These are phyloP conservation scores for Chelon labrosus DNA, from an alignment of 2,797 vertebrate species.

Conservation along the genomic window DNA sequence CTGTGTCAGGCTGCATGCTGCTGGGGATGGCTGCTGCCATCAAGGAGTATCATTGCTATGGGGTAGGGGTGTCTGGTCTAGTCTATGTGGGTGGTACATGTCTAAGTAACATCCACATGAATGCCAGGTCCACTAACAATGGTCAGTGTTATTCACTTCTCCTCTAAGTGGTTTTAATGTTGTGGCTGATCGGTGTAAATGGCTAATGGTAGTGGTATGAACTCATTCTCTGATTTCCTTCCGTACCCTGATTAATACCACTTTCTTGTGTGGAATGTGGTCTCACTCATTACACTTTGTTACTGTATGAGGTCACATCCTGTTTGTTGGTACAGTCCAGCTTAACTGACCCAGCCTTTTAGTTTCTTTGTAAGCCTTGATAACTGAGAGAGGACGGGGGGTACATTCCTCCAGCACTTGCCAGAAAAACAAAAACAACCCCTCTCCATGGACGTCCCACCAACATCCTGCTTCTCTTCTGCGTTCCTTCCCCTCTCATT, in stretches of 20 bases:
- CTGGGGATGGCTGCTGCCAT: too few species aligned
- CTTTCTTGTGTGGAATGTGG: background rate
- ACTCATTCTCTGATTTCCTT: constrained; percentile 4
- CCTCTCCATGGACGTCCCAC: constrained; percentile 27
- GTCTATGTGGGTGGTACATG: too few species aligned
- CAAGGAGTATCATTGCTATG: too few species aligned
- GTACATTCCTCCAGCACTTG: constrained; percentile 52
- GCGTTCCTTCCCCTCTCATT: constrained; percentile 47
- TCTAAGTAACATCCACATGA: too few species aligned
- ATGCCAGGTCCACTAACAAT: too few species aligned
- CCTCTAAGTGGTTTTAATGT: too few species aligned
- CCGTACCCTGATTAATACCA: background rate
- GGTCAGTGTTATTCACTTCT: too few species aligned
- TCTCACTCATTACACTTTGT: constrained; percentile 3
- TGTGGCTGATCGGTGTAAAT: too few species aligned
- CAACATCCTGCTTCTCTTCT: constrained; percentile 49
- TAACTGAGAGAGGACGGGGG: constrained; percentile 37
- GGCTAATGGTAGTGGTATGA: background rate
- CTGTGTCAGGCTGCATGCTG: too few species aligned
- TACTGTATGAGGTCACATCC: constrained; percentile 44
- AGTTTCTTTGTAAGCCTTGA: constrained; percentile 32
- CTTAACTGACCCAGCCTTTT: constrained; percentile 38
- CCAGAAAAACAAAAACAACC: constrained; percentile 73
- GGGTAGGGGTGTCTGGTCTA: too few species aligned
- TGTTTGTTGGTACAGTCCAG: constrained; percentile 52